phyloP scores from a whole-genome alignment of 2,888 invertebrate genomes.

The Chironomus riparius region DNA sequence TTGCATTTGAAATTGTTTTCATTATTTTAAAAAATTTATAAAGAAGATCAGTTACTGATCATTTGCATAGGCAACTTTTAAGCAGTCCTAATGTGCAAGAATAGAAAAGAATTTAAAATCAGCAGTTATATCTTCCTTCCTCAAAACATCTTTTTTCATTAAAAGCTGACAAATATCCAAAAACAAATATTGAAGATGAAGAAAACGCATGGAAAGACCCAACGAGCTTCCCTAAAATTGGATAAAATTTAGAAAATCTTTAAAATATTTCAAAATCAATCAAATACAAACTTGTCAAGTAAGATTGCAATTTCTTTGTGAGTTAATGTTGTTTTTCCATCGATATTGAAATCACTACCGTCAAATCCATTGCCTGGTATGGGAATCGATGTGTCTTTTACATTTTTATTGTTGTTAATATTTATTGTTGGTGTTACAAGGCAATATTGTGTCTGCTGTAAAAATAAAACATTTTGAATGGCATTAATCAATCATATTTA shows the following conservation, averaged over 20 bases:
- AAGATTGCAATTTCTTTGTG: conserved; percentile 81
- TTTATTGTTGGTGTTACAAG: too few relatives aligned
- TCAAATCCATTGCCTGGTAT: conserved; percentile 31
- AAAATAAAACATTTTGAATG: too few relatives aligned
- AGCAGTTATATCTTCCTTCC: too few relatives aligned
- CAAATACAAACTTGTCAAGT: conserved; percentile 50
- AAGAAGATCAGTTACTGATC: too few relatives aligned
- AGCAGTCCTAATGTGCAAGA: too few relatives aligned
- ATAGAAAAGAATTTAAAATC: too few relatives aligned
- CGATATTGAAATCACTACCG: conserved; percentile 40
- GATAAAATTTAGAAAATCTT: not conserved
- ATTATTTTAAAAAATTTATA: too few relatives aligned
- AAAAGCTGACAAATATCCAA: conserved; percentile 57
- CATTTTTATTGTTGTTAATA: conserved; percentile 45
- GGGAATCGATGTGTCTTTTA: not conserved
- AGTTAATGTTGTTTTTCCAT: conserved; percentile 64
- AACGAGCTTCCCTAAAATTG: conserved; percentile 50
- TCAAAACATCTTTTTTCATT: too few relatives aligned
- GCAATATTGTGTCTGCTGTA: too few relatives aligned
- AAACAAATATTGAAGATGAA: conserved; percentile 69
- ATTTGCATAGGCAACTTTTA: too few relatives aligned
- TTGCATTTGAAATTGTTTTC: too few relatives aligned
- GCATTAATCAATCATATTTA: too few relatives aligned
- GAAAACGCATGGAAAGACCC: conserved; percentile 69
- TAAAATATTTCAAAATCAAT: not conserved